Percentiles rank a stretch among this genome's conserved stretches.
These are phyloP conservation scores for Drosophila leonis DNA, from an alignment of 2,888 invertebrate species.

Conservation along the genomic window DNA sequence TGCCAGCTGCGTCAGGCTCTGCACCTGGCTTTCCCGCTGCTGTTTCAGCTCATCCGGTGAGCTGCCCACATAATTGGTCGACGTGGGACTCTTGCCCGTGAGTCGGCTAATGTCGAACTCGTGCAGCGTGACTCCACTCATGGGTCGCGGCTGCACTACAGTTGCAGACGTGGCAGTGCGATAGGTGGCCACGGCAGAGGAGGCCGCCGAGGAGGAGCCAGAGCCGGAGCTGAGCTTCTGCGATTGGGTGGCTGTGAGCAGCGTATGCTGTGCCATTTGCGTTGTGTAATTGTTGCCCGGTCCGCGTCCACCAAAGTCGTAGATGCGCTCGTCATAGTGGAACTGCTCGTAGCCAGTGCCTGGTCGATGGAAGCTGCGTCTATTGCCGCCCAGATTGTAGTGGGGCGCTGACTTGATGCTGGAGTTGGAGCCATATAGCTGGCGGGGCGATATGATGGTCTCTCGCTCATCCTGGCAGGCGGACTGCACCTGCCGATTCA, in stretches of 20 bases:
- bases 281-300: constrained; percentile 81
- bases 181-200: constrained; percentile 42
- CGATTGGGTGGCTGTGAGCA: constrained; percentile 34
- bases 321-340: constrained; percentile 83
- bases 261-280: constrained; percentile 42
- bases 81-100: constrained; percentile 86
- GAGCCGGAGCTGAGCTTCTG: constrained; percentile 77
- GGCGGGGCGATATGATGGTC: constrained; percentile 75
- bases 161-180: constrained; percentile 43
- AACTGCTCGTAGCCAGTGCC: constrained; percentile 71
- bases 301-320: constrained; percentile 84
- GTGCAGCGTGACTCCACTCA: constrained; percentile 72
- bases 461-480: constrained; percentile 80
- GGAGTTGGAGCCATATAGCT: constrained; percentile 85
- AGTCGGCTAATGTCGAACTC: constrained; percentile 85
- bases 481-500: constrained; percentile 82
- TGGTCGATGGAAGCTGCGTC: constrained; percentile 67
- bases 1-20: constrained; percentile 30
- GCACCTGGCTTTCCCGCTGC: constrained; percentile 12
- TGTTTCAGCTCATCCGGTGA: constrained; percentile 73
- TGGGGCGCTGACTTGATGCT: constrained; percentile 86
- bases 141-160: constrained; percentile 44
- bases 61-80: constrained; percentile 76
- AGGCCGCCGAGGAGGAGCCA: constrained; percentile 72
- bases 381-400: constrained; percentile 81